phyloP scores from a whole-genome alignment of 2,888 invertebrate genomes.

The Parnassius mnemosyne region DNA sequence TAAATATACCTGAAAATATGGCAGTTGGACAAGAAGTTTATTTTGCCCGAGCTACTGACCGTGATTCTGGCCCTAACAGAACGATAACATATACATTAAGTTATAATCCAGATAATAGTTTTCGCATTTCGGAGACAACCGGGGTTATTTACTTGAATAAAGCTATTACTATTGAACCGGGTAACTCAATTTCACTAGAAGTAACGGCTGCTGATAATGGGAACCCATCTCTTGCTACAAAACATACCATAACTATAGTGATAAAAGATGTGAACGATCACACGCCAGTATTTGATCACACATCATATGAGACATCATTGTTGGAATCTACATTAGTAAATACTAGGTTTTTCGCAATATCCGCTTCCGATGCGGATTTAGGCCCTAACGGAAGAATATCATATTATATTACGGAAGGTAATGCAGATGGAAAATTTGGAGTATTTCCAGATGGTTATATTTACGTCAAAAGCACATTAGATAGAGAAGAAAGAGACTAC shows the following conservation, averaged over 20 bases:
- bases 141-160: slow-evolving; percentile 94
- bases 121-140: slow-evolving; percentile 90
- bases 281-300: slow-evolving; percentile 95
- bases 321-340: slow-evolving; percentile 95
- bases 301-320: slow-evolving; percentile 95
- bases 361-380: slow-evolving; percentile 93
- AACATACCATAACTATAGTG: slow-evolving; percentile 85
- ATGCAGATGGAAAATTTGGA: slow-evolving; percentile 92
- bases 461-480: slow-evolving; percentile 91
- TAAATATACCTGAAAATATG: slow-evolving; percentile 91
- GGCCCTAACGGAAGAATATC: slow-evolving; percentile 89
- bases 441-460: slow-evolving; percentile 97
- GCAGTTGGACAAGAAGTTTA: slow-evolving; percentile 97
- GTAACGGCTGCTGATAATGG: slow-evolving; percentile 94
- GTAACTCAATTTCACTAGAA: slow-evolving; percentile 85
- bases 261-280: slow-evolving; percentile 97
- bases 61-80: slow-evolving; percentile 94
- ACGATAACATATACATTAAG: slow-evolving; percentile 90
- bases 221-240: slow-evolving; percentile 86
- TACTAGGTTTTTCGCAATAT: slow-evolving; percentile 92
- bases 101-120: slow-evolving; percentile 89
- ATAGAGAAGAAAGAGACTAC: slow-evolving; percentile 94
- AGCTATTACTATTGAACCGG: slow-evolving; percentile 88
- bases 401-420: slow-evolving; percentile 92
- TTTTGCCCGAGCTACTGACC: slow-evolving; percentile 91